Percentiles rank a stretch among this genome's conserved stretches.
phyloP scores from a whole-genome alignment of 2,797 vertebrate genomes.

The Euthynnus affinis region DNA sequence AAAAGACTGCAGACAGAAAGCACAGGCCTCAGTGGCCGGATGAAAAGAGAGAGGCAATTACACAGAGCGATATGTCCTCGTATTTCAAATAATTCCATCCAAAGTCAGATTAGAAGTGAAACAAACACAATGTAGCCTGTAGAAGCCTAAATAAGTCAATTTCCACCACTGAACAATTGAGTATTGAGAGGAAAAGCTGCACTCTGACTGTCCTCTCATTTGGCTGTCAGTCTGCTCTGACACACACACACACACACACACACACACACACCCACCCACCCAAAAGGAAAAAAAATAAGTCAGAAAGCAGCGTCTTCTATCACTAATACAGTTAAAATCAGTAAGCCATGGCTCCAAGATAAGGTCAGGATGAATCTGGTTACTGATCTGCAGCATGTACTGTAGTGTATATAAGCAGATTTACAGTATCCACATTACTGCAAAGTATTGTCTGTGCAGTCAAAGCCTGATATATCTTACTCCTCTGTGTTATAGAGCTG shows the following conservation, averaged over 20 bases:
- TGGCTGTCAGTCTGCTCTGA: no score
- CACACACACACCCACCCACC: no score
- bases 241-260: no score
- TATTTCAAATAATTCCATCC: neutral
- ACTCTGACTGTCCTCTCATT: no score
- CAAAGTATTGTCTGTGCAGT: neutral
- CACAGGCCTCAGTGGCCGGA: neutral
- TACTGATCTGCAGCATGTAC: no score
- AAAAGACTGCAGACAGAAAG: neutral
- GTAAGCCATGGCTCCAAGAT: neutral
- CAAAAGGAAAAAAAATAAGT: neutral
- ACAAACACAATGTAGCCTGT: no score
- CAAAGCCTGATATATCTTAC: neutral
- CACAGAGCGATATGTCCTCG: neutral
- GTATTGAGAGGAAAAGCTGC: neutral
- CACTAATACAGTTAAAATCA: neutral
- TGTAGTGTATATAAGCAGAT: neutral
- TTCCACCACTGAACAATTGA: neutral
- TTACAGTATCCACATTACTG: neutral
- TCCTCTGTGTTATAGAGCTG: no score
- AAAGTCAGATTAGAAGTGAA: neutral
- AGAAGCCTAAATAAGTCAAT: neutral
- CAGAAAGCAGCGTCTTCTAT: neutral
- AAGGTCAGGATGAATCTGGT: neutral
- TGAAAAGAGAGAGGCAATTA: neutral